Percentiles rank a stretch among this genome's conserved stretches.
These are phyloP conservation scores for Tupaia chinensis DNA, from an alignment of 2,113 vertebrate genomes.

Conservation along the genomic window DNA sequence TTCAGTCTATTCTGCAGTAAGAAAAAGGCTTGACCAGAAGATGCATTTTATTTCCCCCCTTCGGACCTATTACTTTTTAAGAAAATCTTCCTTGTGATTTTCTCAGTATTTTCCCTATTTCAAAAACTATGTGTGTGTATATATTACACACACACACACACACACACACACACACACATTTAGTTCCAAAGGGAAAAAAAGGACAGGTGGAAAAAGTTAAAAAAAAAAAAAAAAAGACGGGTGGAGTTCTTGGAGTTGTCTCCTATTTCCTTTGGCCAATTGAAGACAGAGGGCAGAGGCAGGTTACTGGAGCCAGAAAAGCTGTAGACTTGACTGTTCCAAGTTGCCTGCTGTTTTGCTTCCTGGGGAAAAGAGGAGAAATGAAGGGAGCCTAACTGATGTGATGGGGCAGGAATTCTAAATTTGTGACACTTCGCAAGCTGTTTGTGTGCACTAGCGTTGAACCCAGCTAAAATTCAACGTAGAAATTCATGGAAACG, in stretches of 20 bases:
- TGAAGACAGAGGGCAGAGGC: conserved; percentile 53
- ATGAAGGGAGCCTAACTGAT: conserved; percentile 30
- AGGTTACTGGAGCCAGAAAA: conserved; percentile 42
- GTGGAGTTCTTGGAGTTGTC: conserved; percentile 36
- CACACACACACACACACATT: background rate
- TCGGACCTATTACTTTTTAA: background rate
- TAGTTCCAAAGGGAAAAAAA: conserved; percentile 36
- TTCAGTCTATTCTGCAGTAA: background rate
- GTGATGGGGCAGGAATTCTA: conserved; percentile 59
- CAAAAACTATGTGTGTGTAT: background rate
- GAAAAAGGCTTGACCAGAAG: background rate
- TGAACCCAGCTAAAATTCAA: conserved; percentile 74
- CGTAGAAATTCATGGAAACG: conserved; percentile 31
- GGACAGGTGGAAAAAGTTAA: conserved; percentile 20
- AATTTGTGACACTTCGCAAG: conserved; percentile 46
- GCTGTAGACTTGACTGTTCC: conserved; percentile 44
- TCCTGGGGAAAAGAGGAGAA: conserved; percentile 42
- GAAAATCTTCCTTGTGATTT: conserved; percentile 21
- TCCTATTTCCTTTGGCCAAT: conserved; percentile 45
- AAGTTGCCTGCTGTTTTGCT: conserved; percentile 52
- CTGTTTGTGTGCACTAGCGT: conserved; percentile 73
- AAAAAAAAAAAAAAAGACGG: background rate
- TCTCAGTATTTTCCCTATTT: conserved; percentile 23
- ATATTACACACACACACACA: too few relatives aligned
- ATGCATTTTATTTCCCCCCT: background rate